phyloP scores from a whole-genome alignment of 2,888 invertebrate genomes.

The Melipona bicolor region DNA sequence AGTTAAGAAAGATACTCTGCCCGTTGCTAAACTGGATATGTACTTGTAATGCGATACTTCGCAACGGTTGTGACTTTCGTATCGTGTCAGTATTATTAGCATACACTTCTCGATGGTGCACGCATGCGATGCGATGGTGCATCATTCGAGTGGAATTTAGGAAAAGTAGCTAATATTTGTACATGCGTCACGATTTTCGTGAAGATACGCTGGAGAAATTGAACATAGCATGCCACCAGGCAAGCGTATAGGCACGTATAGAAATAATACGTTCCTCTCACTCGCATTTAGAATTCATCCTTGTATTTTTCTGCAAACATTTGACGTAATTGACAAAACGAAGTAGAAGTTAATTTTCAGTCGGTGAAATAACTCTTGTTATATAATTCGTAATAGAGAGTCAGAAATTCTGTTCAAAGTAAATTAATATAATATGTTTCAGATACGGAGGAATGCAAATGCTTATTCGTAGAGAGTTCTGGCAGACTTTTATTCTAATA shows the following conservation, averaged over 20 bases:
- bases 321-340: background rate
- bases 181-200: conserved; percentile 12
- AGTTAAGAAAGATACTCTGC: conserved; percentile 10
- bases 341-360: background rate
- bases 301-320: conserved; percentile 25
- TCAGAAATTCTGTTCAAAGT: background rate
- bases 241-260: too few relatives aligned
- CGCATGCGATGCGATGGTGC: conserved; percentile 5
- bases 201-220: background rate
- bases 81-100: conserved; percentile 55
- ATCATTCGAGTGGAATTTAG: conserved; percentile 47
- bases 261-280: background rate
- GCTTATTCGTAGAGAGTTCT: background rate
- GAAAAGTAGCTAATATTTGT: conserved; percentile 1
- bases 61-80: conserved; percentile 31
- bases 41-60: conserved; percentile 27
- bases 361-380: background rate
- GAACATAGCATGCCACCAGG: too few relatives aligned
- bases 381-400: background rate
- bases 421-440: background rate
- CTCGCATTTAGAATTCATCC: conserved; percentile 1
- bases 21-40: conserved; percentile 33
- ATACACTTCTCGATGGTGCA: conserved; percentile 27
- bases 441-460: too few relatives aligned
- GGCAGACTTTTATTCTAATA: background rate